Base-by-base conservation (phyloP, 2,797 vertebrate genomes). In the Poecile montanus region DNA sequence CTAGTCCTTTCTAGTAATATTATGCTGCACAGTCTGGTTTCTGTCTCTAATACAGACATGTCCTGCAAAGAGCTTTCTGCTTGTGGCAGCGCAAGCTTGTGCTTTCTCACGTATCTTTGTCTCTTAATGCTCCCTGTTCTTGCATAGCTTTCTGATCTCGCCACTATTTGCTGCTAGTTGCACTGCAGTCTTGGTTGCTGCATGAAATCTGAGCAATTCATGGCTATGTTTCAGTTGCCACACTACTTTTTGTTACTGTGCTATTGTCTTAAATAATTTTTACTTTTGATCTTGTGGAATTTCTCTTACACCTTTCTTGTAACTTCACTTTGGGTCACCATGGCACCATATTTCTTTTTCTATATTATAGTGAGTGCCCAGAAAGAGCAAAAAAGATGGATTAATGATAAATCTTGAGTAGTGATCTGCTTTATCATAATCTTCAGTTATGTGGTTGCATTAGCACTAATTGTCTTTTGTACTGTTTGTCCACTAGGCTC, bases 1-100 rank as follows among this genome's bases (percentile, higher is more conserved):
- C 23, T 48, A 13, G 63, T 40, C 84, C 90, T 94, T 91, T 96
- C 94, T 96, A 95, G 91, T 93, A 95, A 90, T 92, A 61, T 62
- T 92, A 89, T 84, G 72, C 79, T 95, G 74, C 71, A 54, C 36
- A 92, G 48, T 29, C 85, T 87, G 84, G 58, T 95, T 97, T 63
- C 67, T 61, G 60, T 86, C 76, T 85, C 74, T 93, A 67, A 79
- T 84, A 38, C 48, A 85, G 89, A 67, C 74, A 18, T 85, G 48
- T 22, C 54, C 75, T 45, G 66, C 51, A 87, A 62, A 68, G 82
- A 81, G 68, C 50, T 68, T 75, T 91, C 83, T 94, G 48, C 80
- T 76, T 77, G 76, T 73, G 74, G 53, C 83, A 36, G 48, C 47
- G 38, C 56, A 48, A 81, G 60, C 53, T 86, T 50, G 73, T 82